Conservation (phyloP, 2,888 invertebrate species). For the Hanleya hanleyi region DNA sequence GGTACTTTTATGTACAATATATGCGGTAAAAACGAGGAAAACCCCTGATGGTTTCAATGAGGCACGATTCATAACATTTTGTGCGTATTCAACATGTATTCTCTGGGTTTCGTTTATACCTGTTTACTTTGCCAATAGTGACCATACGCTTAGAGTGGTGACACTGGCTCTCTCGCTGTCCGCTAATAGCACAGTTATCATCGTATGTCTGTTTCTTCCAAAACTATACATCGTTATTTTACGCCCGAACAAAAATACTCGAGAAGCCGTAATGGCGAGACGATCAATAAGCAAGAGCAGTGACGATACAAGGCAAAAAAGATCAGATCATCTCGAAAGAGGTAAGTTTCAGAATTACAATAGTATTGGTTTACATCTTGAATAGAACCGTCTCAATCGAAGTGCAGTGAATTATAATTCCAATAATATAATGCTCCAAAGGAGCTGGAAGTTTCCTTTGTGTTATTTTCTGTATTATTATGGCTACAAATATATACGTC, state of each 20-base stretch:
- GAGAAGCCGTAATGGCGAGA: slow-evolving; percentile 76
- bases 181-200: slow-evolving; percentile 76
- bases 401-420: too few relatives aligned
- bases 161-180: slow-evolving; percentile 77
- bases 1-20: slow-evolving; percentile 76
- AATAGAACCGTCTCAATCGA: background rate
- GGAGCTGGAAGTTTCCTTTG: background rate
- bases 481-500: too few relatives aligned
- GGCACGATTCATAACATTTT: slow-evolving; percentile 77
- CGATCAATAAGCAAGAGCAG: slow-evolving; percentile 28
- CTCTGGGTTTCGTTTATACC: slow-evolving; percentile 78
- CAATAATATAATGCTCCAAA: too few relatives aligned
- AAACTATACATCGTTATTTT: slow-evolving; percentile 78
- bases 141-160: slow-evolving; percentile 75
- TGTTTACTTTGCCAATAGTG: slow-evolving; percentile 76
- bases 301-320: slow-evolving; percentile 23
- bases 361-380: too few relatives aligned
- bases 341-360: background rate
- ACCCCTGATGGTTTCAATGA: slow-evolving; percentile 79
- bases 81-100: slow-evolving; percentile 77
- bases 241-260: slow-evolving; percentile 78
- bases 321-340: background rate
- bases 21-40: slow-evolving; percentile 78
- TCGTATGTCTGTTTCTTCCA: slow-evolving; percentile 77
- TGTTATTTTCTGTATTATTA: background rate